phyloP scores from a whole-genome alignment of 1,140 invertebrate species.

The Cyclargus thomasi region DNA sequence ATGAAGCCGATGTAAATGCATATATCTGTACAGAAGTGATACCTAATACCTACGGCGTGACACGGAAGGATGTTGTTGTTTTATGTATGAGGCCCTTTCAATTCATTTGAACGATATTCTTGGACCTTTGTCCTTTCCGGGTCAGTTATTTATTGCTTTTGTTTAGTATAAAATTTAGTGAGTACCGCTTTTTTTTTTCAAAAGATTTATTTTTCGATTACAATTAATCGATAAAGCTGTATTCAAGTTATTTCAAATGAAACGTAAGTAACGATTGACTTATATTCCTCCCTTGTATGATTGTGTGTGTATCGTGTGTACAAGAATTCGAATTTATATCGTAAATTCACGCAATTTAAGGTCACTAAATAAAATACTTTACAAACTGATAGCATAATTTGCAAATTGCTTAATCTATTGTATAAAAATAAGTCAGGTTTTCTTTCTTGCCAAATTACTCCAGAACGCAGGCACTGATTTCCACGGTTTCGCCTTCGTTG shows the following conservation, averaged over 20 bases:
- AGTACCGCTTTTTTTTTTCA: conserved; percentile 17
- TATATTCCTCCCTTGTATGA: too few species aligned
- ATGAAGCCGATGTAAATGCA: conserved; percentile 37
- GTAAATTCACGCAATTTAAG: too few species aligned
- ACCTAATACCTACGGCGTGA: conserved; percentile 43
- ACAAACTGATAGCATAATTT: too few species aligned
- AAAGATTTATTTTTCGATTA: not conserved
- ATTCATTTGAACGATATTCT: conserved; percentile 66
- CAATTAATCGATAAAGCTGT: not conserved
- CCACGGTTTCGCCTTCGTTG: too few species aligned
- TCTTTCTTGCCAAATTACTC: too few species aligned
- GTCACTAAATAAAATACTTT: too few species aligned
- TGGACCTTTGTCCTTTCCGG: conserved; percentile 67
- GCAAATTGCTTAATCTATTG: too few species aligned
- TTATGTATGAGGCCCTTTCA: conserved; percentile 70
- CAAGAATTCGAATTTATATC: too few species aligned
- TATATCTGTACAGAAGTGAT: conserved; percentile 35
- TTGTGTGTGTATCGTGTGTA: too few species aligned
- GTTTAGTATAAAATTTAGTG: conserved; percentile 55
- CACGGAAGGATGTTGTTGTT: conserved; percentile 48
- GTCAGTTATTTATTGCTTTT: conserved; percentile 67
- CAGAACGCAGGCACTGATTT: too few species aligned
- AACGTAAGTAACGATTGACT: too few species aligned
- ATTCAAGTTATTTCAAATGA: not conserved
- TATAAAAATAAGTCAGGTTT: too few species aligned